Percentiles rank a stretch among this genome's conserved stretches.
phyloP scores from a whole-genome alignment of 2,888 invertebrate species.

The Amorpha juglandis region DNA sequence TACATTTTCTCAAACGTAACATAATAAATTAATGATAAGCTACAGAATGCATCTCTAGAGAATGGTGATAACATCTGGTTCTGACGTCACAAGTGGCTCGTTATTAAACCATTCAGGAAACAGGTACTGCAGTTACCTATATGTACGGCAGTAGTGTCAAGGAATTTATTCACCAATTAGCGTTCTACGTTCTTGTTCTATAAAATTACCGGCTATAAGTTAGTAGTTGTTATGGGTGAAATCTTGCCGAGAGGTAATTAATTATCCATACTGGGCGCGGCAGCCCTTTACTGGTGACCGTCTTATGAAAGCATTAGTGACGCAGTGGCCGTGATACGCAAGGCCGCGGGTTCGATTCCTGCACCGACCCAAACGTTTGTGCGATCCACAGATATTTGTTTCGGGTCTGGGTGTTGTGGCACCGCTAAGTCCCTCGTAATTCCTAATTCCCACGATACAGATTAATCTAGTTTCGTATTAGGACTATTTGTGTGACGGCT shows the following conservation, averaged over 20 bases:
- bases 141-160: slow-evolving; percentile 23
- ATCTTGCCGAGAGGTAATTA: slow-evolving; percentile 36
- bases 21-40: neutral
- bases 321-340: too few species aligned
- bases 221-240: slow-evolving; percentile 37
- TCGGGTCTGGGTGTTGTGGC: too few species aligned
- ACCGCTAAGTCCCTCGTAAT: too few species aligned
- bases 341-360: too few species aligned
- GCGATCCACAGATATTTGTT: too few species aligned
- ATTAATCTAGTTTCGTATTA: too few species aligned
- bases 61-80: neutral
- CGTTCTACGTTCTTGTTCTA: slow-evolving; percentile 31
- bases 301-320: neutral
- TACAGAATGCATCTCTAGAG: neutral
- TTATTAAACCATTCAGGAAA: slow-evolving; percentile 11
- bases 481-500: too few species aligned
- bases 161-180: slow-evolving; percentile 39
- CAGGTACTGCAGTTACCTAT: slow-evolving; percentile 22
- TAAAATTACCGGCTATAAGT: slow-evolving; percentile 38
- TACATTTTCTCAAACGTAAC: too few species aligned
- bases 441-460: too few species aligned
- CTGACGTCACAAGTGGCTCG: slow-evolving; percentile 3
- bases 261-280: slow-evolving; percentile 25
- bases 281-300: neutral
- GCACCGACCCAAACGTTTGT: too few species aligned